Evolutionary conservation across 2,113 vertebrate genomes (phyloP), one percentile per base, ranked within the genome.

Genomic region (Labeo catla): DNA sequence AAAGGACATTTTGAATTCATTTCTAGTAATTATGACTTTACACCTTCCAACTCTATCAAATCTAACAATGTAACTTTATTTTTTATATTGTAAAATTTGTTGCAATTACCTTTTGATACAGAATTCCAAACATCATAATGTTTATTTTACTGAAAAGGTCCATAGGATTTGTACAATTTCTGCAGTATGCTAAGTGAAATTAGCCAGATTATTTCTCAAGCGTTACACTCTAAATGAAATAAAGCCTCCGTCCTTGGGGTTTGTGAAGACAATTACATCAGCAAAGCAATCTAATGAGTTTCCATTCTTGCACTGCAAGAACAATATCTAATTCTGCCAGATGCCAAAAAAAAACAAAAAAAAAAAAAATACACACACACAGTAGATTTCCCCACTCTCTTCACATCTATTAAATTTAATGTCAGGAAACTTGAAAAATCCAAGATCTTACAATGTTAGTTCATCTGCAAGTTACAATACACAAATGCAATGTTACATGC

Each of bases 211-310:
- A 70, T 83, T 68, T 85, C 39, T 81, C 39, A 81, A 81, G 65
- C 52, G 57, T 76, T 68, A 52, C 6, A 34, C 59, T 82, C 39
- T 47, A 76, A 85, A 82, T 73, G 81, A 76, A 88, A 83, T 86
- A 59, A 86, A 83, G 72, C 79, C 68, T 70, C 81, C 45, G 66
- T 84, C 82, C 65, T 84, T 83, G n/a, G 54, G 85, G 73, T 72
- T 52, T 73, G 65, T 76, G 47, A 54, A 85, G 65, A 82, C 76
- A 77, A 49, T n/a, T 47, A 23, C 13, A 70, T 54, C 78, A 78
- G 79, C 66, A 70, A 59, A 23, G 74, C 72, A 76, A 83, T 88
- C 23, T 50, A 81, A 85, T 12, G 87, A 88, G 79, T 88, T 88
- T 77, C 28, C 84, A 84, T 45, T 63, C 79, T 83, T 79, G 63